Percentiles rank a stretch among this genome's conserved stretches.
Evolutionary conservation across 2,797 vertebrate species (phyloP).

Genomic region (Petrocephalus schoutedeni): DNA sequence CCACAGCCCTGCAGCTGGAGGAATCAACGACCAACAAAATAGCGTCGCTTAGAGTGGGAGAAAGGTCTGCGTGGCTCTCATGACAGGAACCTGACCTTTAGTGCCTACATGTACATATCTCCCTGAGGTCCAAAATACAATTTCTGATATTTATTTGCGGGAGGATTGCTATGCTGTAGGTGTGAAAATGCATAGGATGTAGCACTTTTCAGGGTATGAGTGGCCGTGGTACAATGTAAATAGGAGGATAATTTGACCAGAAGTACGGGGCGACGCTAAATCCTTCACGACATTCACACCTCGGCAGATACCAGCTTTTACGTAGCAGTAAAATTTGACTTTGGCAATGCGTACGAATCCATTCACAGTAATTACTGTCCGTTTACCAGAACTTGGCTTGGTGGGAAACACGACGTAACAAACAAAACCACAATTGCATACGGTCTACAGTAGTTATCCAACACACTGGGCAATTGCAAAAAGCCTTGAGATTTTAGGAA

Average conservation of each 20-base stretch:
- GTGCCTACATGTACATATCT: neutral
- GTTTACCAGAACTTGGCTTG: slow-evolving; percentile 48
- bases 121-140: neutral
- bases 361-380: slow-evolving; percentile 45
- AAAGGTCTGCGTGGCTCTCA: neutral
- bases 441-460: slow-evolving; percentile 41
- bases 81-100: neutral
- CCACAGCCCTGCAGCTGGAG: neutral
- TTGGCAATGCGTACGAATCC: slow-evolving; percentile 36
- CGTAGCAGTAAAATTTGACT: slow-evolving; percentile 40
- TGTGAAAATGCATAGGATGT: neutral
- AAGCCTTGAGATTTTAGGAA: slow-evolving; percentile 30
- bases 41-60: neutral
- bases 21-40: neutral
- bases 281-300: slow-evolving; percentile 27
- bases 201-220: neutral
- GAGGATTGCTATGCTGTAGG: neutral
- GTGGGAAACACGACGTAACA: slow-evolving; percentile 47
- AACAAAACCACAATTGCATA: slow-evolving; percentile 51
- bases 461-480: slow-evolving; percentile 33
- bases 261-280: neutral
- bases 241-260: neutral
- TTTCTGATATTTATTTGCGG: neutral
- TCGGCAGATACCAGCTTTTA: slow-evolving; percentile 37
- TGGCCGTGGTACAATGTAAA: neutral